Evolutionary conservation across 2,113 vertebrate species (phyloP).

Genomic region (Rhegmatorhina hoffmannsi): DNA sequence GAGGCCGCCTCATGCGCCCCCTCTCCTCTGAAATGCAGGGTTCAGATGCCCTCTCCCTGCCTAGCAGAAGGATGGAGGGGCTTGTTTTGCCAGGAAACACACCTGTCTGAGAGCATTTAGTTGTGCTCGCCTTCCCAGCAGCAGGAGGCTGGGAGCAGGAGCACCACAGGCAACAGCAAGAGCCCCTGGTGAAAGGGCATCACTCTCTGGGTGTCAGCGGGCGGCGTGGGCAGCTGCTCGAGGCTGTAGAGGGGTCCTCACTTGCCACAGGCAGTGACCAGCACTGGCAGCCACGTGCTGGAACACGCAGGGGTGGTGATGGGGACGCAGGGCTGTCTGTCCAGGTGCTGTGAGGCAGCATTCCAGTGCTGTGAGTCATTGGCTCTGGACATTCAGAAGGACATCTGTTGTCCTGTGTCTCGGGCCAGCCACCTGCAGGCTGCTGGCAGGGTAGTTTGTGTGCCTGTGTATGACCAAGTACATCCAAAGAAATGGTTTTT

Average conservation of each 20-base stretch:
- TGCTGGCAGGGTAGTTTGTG: background rate
- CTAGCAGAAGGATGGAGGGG: background rate
- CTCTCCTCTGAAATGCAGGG: background rate
- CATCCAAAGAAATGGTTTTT: background rate
- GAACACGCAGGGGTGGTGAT: background rate
- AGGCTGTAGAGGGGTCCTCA: background rate
- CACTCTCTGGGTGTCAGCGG: background rate
- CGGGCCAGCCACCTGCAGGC: background rate
- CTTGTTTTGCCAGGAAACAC: background rate
- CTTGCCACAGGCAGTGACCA: background rate
- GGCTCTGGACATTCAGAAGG: background rate
- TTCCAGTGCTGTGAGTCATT: background rate
- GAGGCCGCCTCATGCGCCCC: background rate
- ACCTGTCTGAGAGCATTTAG: background rate
- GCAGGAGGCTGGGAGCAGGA: background rate
- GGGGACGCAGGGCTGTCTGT: fast-evolving
- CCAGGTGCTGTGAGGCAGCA: background rate
- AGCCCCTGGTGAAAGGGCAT: background rate
- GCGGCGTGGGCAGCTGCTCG: fast-evolving
- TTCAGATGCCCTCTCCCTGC: background rate
- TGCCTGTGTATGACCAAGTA: background rate
- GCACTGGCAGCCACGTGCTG: background rate
- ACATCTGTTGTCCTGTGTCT: fast-evolving
- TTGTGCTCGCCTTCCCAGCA: background rate
- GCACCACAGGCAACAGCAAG: background rate